Percentiles rank a stretch among this genome's conserved stretches.
phyloP scores from a whole-genome alignment of 2,888 invertebrate genomes.

The Epinotia ramella region DNA sequence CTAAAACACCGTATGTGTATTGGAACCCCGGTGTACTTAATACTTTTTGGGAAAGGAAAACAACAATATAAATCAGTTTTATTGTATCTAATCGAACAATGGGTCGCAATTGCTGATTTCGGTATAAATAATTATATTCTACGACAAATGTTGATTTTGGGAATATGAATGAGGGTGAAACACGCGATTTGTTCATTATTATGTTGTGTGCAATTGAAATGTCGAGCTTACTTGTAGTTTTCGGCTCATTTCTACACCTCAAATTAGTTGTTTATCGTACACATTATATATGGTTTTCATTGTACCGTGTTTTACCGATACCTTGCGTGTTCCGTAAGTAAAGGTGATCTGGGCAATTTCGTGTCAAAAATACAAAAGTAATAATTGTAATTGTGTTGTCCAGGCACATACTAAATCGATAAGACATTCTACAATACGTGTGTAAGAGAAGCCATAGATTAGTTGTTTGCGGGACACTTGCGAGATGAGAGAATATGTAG shows the following conservation, averaged over 20 bases:
- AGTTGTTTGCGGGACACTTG: no score
- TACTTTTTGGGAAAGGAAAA: background rate
- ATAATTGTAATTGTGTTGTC: no score
- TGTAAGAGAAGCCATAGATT: no score
- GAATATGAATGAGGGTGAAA: constrained; percentile 41
- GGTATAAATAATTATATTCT: constrained; percentile 44
- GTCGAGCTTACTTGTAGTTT: constrained; percentile 48
- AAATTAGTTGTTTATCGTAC: constrained; percentile 44
- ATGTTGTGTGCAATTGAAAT: constrained; percentile 48
- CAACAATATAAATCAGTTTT: constrained; percentile 41
- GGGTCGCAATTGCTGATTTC: constrained; percentile 49
- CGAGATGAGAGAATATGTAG: no score
- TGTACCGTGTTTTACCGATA: background rate
- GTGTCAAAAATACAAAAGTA: background rate
- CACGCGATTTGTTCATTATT: constrained; percentile 51
- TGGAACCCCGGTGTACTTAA: background rate
- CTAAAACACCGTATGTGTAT: background rate
- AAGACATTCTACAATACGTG: no score
- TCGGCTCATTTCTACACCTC: constrained; percentile 45
- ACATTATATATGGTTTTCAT: constrained; percentile 11
- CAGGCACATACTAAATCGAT: no score
- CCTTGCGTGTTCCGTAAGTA: background rate
- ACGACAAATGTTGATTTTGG: constrained; percentile 46
- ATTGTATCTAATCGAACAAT: constrained; percentile 48
- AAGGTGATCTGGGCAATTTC: background rate